Evolutionary conservation across 2,888 invertebrate species (phyloP), one percentile per base, ranked within the genome.

Genomic region (Ochropleura leucogaster): DNA sequence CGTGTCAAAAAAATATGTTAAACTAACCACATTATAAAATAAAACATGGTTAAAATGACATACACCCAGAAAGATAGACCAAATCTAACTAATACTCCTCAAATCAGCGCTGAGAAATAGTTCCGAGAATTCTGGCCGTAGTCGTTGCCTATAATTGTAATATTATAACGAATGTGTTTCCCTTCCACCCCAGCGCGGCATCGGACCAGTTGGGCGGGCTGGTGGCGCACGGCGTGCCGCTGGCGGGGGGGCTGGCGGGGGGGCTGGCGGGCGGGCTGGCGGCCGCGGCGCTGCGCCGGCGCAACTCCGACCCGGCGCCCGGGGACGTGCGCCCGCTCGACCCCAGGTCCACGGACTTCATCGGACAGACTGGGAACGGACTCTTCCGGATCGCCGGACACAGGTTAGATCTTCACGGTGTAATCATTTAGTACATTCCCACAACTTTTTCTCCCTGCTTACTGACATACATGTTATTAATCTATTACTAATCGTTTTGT

Each of bases 301-400:
- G 98, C 79, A 98, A 98, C 93, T 98, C 98, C 4, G 98, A 98
- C 94, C 98, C 98, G 0, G 97, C 89, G 95, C 90, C 97, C 89
- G 92, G 94, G 88, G 90, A 98, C 97, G 90, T 97, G 97, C 85
- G 98, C 96, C 95, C 77, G 76, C 84, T 80, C 59, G 95, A 91
- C 94, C 97, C 89, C 91, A 95, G 93, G 92, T 96, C 85, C 93
- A 97, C 88, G 79, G 97, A 91, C 93, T 97, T 94, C 94, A 97
- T 96, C 92, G 97, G 97, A 68, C 94, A 95, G 91, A 95, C 90
- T 72, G 97, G 88, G 95, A 98, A 95, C 97, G 97, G 97, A 93
- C 97, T 97, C 65, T 98, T 98, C 86, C 97, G 97, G 18, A 97
- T 98, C 84, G 98, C 98, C 0, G 98, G 98, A 0, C 98, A 98